A percentile compares a stretch with the other conserved stretches of the same genome.
These are phyloP conservation scores for Conistra vaccinii DNA, from an alignment of 2,888 invertebrate species.

Conservation along the genomic window DNA sequence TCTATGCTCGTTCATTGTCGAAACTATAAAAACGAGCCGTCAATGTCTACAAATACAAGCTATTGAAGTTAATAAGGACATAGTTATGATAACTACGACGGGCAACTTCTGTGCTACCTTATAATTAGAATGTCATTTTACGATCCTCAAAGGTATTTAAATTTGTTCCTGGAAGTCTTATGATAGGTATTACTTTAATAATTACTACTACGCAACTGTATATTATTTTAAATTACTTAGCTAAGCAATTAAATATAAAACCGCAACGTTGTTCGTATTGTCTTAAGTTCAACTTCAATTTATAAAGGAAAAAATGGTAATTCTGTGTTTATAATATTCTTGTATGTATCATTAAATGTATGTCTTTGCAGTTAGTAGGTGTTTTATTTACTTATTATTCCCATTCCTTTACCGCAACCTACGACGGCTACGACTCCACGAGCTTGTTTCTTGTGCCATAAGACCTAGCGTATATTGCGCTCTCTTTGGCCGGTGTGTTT, in stretches of 20 bases:
- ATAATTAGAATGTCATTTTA: conserved; percentile 26
- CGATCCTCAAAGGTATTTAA: conserved; percentile 28
- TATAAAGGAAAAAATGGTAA: background rate
- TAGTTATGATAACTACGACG: background rate
- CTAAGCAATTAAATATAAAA: conserved; percentile 40
- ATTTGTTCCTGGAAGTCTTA: conserved; percentile 42
- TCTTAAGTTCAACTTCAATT: background rate
- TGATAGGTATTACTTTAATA: conserved; percentile 28
- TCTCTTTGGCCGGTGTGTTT: no score
- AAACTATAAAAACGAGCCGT: background rate
- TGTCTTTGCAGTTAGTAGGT: background rate
- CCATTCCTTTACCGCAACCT: background rate
- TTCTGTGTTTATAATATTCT: background rate
- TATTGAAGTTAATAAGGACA: background rate
- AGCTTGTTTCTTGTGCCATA: background rate
- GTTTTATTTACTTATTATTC: conserved; percentile 25
- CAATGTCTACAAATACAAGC: background rate
- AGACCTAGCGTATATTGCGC: background rate
- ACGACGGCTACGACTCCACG: no score
- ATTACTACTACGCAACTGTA: conserved; percentile 36
- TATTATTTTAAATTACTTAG: conserved; percentile 40
- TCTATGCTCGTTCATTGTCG: conserved; percentile 1
- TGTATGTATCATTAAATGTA: conserved; percentile 5
- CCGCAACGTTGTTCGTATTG: background rate
- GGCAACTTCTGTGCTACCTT: background rate